Evolutionary conservation across 2,797 vertebrate species (phyloP), one percentile per base, ranked within the genome.

Genomic region (Mallotus villosus): DNA sequence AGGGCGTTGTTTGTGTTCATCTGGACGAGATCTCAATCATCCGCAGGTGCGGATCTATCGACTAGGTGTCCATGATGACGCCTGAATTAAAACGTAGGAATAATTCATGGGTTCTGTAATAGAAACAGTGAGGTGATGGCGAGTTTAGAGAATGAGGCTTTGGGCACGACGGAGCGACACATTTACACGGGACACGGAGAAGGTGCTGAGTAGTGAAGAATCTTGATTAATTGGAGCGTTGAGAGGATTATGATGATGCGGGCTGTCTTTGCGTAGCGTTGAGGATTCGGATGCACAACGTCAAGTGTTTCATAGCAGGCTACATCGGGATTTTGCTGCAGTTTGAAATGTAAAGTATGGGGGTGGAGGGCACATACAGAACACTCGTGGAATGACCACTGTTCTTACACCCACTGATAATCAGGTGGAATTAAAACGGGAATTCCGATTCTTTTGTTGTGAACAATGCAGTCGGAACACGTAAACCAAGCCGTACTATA

Each of bases 261-360:
- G 72, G 70, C 2, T 4, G 6, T 59, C 46, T 71, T 41, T 51
- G 22, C 49, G 74, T 53, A 70, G 19, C 61, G 17, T 59, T 37
- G 49, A 77, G 67, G 78, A 76, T 74, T 82, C 73, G 73, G 67
- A 86, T 49, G 73, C 70, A 60, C 21, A 7, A n/a, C 78, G 80
- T 82, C 75, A 77, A 74, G 41, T 58, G 67, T 24, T 1, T 16
- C 60, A 21, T 62, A n/a, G n/a, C n/a, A n/a, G n/a, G n/a, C n/a
- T n/a, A 74, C 71, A 68, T 79, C 46, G 73, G 67, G 68, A 75
- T 41, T 61, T 16, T 74, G 71, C 67, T 64, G 68, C 74, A 76
- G 57, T 76, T 76, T 24, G 67, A 69, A 65, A 77, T 82, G 79
- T 78, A 71, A 61, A 77, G 85, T 19, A 16, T 12, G 27, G 32